A percentile compares a stretch with the other conserved stretches of the same genome.
Evolutionary conservation across 2,888 invertebrate genomes (phyloP).

Genomic region (Agonum fuliginosum): DNA sequence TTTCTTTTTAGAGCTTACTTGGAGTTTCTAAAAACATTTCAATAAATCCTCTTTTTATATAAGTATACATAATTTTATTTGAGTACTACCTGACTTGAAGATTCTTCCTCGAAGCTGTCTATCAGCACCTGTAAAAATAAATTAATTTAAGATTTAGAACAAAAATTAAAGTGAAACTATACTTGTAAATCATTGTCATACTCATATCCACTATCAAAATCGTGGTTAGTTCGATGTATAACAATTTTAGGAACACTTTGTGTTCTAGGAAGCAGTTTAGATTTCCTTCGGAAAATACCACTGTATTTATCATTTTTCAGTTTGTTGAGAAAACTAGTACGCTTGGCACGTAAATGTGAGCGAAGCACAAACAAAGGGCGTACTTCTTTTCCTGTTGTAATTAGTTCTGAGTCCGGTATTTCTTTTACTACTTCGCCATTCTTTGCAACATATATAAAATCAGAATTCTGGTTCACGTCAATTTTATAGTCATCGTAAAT

Average conservation of each 20-base stretch:
- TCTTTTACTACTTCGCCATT: slow-evolving; percentile 1
- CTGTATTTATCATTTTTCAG: background rate
- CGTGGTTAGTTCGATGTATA: background rate
- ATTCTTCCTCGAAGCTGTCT: background rate
- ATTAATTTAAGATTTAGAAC: background rate
- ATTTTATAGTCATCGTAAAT: background rate
- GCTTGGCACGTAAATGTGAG: background rate
- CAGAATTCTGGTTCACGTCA: background rate
- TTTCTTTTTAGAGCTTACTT: slow-evolving; percentile 14
- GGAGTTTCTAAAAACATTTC: slow-evolving; percentile 32
- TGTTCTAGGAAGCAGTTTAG: background rate
- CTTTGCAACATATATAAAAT: background rate
- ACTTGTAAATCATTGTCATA: background rate
- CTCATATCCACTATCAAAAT: background rate
- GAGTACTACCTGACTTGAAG: slow-evolving; percentile 5
- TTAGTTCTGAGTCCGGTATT: background rate
- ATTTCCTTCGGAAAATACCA: background rate
- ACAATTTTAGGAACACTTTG: slow-evolving; percentile 16
- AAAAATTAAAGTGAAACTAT: background rate
- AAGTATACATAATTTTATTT: background rate
- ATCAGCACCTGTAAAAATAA: background rate
- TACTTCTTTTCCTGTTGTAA: background rate
- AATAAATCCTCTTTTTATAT: slow-evolving; percentile 11
- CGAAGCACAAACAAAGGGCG: background rate
- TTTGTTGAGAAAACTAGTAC: background rate